These are phyloP conservation scores for Chloropsis hardwickii DNA, from an alignment of 2,113 vertebrate species.

Conservation along the genomic window DNA sequence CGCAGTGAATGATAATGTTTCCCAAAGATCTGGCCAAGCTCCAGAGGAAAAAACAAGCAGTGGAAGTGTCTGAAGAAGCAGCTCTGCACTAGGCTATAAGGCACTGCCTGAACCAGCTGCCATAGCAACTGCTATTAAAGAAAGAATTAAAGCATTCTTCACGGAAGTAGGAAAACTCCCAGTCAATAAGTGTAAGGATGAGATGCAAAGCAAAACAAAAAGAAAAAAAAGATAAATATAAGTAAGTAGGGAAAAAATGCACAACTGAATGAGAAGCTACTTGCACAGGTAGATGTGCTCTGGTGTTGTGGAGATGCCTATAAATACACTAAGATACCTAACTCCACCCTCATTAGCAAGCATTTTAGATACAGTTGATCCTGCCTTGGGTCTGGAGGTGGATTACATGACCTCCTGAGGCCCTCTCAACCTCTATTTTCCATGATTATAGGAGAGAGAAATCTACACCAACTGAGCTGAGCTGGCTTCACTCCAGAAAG, in stretches of 20 bases:
- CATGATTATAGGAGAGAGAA: constrained; percentile 54
- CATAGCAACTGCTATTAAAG: constrained; percentile 54
- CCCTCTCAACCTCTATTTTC: constrained; percentile 57
- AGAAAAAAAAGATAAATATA: neutral
- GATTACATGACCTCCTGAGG: constrained; percentile 51
- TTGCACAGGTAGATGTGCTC: neutral
- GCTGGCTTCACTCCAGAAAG: neutral
- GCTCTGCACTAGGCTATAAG: neutral
- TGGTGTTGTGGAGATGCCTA: neutral
- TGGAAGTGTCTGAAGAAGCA: neutral
- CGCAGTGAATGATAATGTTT: neutral
- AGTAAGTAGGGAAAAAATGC: neutral
- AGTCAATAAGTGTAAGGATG: neutral
- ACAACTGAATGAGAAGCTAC: neutral
- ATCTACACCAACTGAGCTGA: constrained; percentile 33
- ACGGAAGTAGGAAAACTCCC: neutral
- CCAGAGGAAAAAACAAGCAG: neutral
- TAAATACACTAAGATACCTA: constrained; percentile 53
- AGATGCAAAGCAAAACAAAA: neutral
- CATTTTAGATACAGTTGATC: constrained; percentile 63
- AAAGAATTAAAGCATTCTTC: constrained; percentile 50
- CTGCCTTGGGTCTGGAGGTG: constrained; percentile 44
- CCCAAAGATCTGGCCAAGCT: neutral
- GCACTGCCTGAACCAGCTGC: constrained; percentile 38
- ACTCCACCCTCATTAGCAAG: constrained; percentile 55